Evolutionary conservation across 2,888 invertebrate species (phyloP), one percentile per base, ranked within the genome.

Genomic region (Campaea margaritaria): DNA sequence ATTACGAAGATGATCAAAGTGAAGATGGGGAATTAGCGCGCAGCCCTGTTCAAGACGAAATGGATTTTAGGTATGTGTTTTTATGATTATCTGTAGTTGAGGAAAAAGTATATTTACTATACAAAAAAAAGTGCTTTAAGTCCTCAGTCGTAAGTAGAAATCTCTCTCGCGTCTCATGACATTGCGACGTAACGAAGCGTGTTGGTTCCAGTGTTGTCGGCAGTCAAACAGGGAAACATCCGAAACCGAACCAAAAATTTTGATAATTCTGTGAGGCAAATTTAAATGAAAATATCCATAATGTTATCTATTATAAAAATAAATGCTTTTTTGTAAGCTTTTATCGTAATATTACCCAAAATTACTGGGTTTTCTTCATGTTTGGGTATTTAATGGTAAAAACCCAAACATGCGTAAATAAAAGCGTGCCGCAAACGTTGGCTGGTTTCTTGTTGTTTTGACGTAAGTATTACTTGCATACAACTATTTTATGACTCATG

Each of bases 21-120:
- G 97, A 97, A 90, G 97, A 97, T 89, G 97, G 97, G 69, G 97
- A 97, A 93, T 93, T 97, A 82, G 94, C 94, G 73, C 95, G 95
- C 79, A 96, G 96, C 83, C 96, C 96, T 72, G 86, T 93, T 70
- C 86, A 93, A 79, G 93, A 94, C 81, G 93, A 94, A 85, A 93
- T 91, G 87, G 92, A 91, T 87, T 91, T 93, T 72, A 92, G 91
- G 89, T 92, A 82, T 63, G 72, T 68, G 3, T 8, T 8, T 8
- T n/a, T 41, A 14, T 14, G 4, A n/a, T 21, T n/a, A 7, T 10
- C n/a, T 27, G 31, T 31, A 31, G n/a, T 36, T 36, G 7, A 12
- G n/a, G 10, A 36, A 36, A 21, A 21, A 5, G 36, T 12, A n/a
- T 11, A 5, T 12, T n/a, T 5, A n/a, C 12, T 36, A 11, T 36